phyloP scores from a whole-genome alignment of 2,797 vertebrate species.

The Oophaga sylvatica region DNA sequence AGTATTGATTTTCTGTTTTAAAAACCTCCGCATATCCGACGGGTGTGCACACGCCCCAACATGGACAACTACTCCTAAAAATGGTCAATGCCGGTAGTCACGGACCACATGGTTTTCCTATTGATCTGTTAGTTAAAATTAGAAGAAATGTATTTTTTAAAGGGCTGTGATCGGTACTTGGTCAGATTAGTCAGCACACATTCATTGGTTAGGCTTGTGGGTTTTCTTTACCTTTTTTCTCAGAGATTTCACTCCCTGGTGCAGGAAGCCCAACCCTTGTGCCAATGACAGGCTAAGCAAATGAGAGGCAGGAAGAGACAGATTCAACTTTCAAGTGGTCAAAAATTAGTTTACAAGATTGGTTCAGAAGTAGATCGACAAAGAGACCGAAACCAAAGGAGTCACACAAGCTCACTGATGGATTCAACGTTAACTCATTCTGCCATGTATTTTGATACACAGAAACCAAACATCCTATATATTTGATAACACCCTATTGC shows the following conservation, averaged over 20 bases:
- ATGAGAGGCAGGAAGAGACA: not conserved
- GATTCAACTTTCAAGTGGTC: not conserved
- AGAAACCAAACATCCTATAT: no score
- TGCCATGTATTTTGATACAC: no score
- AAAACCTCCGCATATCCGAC: no score
- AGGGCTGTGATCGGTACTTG: not conserved
- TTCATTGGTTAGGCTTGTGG: not conserved
- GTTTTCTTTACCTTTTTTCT: not conserved
- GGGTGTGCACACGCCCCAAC: no score
- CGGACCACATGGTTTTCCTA: not conserved
- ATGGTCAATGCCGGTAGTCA: not conserved
- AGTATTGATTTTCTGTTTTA: no score
- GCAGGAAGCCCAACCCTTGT: not conserved
- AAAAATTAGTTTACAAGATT: no score
- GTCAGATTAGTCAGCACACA: not conserved
- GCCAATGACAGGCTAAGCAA: constrained; percentile 36
- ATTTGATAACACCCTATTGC: no score
- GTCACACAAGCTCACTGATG: no score
- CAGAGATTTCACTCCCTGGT: not conserved
- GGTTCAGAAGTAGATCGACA: no score
- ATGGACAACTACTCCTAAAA: not conserved
- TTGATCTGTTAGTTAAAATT: not conserved
- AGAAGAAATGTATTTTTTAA: not conserved
- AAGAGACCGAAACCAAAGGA: no score
- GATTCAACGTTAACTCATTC: no score